Base-by-base conservation (phyloP, 2,888 invertebrate genomes). In the Stenodema calcarata region DNA sequence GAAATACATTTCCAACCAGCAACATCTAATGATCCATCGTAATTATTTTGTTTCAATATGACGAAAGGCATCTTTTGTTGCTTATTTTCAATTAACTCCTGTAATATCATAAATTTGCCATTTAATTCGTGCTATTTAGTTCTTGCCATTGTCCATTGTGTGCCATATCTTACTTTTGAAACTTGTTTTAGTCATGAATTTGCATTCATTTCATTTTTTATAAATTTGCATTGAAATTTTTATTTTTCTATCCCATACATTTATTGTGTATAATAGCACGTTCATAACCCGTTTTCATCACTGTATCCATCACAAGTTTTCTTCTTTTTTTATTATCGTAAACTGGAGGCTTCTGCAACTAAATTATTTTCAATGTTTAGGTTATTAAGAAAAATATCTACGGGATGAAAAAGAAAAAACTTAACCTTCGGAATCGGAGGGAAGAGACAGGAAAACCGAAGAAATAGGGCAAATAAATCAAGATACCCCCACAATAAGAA, bases 341-440 rank as follows among this genome's bases (percentile, higher is more conserved):
- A 23, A 23, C 23, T 23, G 62, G 62, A 62, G 62, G 62, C 27
- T 62, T 62, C 62, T 78, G 41, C 78, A 42, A 87, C 87, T 87
- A 87, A 87, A 88, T 87, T 81, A 86, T 87, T 88, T 88, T 88
- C 87, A 83, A 86, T 88, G 88, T 88, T 88, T 88, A 88, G 88
- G 88, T 87, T 79, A 80, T 81, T 86, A 88, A 88, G 88, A 88
- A 88, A 88, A 87, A 81, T 83, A 76, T 76, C 85, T 73, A 83
- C 50, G 84, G 86, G 88, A 87, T 85, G 88, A 87, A 86, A 87
- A 73, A 85, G 62, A 76, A 76, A 76, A 76, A 54, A 76, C 41
- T 44, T 62, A 30, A 23, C 79, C 73, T 75, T 70, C 73, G 30
- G 81, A 73, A 81, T 86, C 73, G 75, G 62, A 70, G 86, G 79